Evolutionary conservation across 2,888 invertebrate genomes (phyloP), one percentile per base, ranked within the genome.

Genomic region (Marasmarcha lunaedactyla): DNA sequence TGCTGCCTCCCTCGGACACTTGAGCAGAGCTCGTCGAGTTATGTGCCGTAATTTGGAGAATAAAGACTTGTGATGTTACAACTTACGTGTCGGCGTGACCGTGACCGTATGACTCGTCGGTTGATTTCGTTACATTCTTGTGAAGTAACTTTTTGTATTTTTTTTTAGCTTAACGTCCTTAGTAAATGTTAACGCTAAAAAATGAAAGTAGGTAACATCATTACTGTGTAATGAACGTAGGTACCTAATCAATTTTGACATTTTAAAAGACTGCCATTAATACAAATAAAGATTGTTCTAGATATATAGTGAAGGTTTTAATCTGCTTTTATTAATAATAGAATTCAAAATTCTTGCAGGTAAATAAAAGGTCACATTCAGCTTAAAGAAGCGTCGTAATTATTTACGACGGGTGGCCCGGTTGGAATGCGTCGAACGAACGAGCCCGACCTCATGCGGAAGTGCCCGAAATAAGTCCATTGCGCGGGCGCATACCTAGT

Each of bases 381-480:
- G 5, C 10, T 15, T 9, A 11, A 6, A 15, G n/a, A 14, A 27
- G n/a, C n/a, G 15, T 12, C 27, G 14, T 15, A 15, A 15, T 36
- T 14, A 25, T 41, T 30, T 33, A 14, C 36, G 30, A n/a, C 11
- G 20, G 34, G 52, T 54, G 59, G 63, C 63, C 57, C 57, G 54
- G 56, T 48, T 49, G 67, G 70, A 69, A 73, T 73, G 67, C 65
- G 57, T 60, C 59, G 57, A 55, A 44, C 55, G 62, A 55, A 59
- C 62, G 66, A 66, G 59, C 33, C 35, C 36, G 40, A 61, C 56
- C 56, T 64, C 63, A 74, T 66, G 71, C 78, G 78, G 78, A 79
- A 78, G 74, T 76, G 64, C 63, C 69, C 63, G 66, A 79, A 81
- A 81, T 79, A 79, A 74, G 66, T 71, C 62, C 58, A 63, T 63